These are phyloP conservation scores for Amaurobius ferox DNA, from an alignment of 2,888 invertebrate genomes.

Conservation along the genomic window DNA sequence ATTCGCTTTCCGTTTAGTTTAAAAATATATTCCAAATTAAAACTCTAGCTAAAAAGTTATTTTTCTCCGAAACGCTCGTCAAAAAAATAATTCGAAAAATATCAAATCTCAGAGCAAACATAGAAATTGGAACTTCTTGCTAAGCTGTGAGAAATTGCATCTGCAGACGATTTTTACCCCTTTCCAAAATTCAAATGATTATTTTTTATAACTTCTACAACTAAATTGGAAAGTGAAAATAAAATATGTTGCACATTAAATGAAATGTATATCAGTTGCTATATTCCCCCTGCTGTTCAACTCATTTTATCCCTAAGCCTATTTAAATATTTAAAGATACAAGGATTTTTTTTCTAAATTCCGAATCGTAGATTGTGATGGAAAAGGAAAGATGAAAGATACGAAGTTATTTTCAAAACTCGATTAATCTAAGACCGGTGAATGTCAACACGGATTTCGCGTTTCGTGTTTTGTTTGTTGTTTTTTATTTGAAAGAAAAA, in stretches of 20 bases:
- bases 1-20: not conserved
- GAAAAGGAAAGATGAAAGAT: conserved; percentile 28
- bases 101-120: conserved; percentile 36
- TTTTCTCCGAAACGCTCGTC: not conserved
- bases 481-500: conserved; percentile 45
- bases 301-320: conserved; percentile 52
- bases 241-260: conserved; percentile 56
- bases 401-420: conserved; percentile 52
- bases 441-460: conserved; percentile 54
- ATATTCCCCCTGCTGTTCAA: conserved; percentile 28
- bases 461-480: conserved; percentile 48
- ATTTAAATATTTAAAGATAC: conserved; percentile 70
- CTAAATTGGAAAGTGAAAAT: conserved; percentile 63
- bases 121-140: conserved; percentile 51
- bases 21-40: not conserved
- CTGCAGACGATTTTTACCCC: conserved; percentile 55
- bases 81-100: conserved; percentile 34
- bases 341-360: conserved; percentile 19
- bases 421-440: conserved; percentile 51
- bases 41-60: not conserved
- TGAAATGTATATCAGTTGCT: conserved; percentile 51
- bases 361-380: conserved; percentile 10
- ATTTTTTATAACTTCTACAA: conserved; percentile 27
- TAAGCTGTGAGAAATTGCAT: conserved; percentile 46
- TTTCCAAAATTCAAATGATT: conserved; percentile 38